A percentile compares a stretch with the other conserved stretches of the same genome.
These are phyloP conservation scores for Magallana ariakensis DNA, from an alignment of 1,140 invertebrate species.

Conservation along the genomic window DNA sequence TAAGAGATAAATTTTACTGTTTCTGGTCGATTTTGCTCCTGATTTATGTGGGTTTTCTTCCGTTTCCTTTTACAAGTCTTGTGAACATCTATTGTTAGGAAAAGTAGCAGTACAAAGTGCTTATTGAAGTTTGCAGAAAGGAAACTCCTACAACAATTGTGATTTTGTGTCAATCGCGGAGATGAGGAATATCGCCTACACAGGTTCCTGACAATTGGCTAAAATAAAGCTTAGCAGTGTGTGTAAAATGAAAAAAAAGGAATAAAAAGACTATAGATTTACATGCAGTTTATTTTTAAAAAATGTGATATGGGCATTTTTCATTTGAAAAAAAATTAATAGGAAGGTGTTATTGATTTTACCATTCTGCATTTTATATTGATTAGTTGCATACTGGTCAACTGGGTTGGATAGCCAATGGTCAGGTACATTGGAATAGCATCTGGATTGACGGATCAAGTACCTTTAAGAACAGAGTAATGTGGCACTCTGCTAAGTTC, in stretches of 20 bases:
- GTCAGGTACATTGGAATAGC: too few relatives aligned
- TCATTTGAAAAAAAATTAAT: neutral
- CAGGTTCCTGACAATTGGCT: too few relatives aligned
- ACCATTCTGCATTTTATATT: slow-evolving; percentile 1
- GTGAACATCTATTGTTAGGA: neutral
- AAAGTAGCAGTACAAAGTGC: neutral
- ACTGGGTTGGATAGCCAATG: too few relatives aligned
- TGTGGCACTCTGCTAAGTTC: too few relatives aligned
- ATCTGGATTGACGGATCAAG: too few relatives aligned
- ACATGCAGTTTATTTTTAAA: neutral
- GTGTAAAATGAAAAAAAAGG: neutral
- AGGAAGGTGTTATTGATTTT: neutral
- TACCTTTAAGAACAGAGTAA: too few relatives aligned
- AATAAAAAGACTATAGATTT: neutral
- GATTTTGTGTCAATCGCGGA: neutral
- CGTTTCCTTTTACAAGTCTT: too few relatives aligned
- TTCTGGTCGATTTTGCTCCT: too few relatives aligned
- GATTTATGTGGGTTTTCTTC: too few relatives aligned
- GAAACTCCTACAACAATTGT: neutral
- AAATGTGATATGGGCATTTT: neutral
- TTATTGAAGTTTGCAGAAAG: neutral
- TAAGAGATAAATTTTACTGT: too few relatives aligned
- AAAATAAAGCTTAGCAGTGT: neutral
- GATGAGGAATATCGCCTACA: too few relatives aligned
- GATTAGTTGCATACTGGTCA: too few relatives aligned